Base-by-base conservation (phyloP, 2,888 invertebrate species). In the Octonoba sinensis region DNA sequence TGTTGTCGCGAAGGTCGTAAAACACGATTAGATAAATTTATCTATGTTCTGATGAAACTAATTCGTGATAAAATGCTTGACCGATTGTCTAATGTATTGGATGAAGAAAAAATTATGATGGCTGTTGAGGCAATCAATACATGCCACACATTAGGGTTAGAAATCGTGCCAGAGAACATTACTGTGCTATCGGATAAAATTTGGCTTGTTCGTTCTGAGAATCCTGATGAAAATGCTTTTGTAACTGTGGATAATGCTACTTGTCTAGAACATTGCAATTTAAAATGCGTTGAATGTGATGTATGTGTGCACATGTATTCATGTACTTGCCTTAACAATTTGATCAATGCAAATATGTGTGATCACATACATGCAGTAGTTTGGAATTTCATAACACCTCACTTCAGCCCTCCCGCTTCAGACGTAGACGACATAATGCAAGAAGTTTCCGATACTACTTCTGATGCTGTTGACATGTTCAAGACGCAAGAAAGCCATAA, bases 301-400 rank as follows among this genome's bases (percentile, higher is more conserved):
- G 62, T 79, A 24, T 79, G 79, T 73, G 73, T 79, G 6, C 79
- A 79, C 18, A 73, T 73, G 79, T 79, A 56, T 22, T 56, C 71
- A 1, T 79, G 79, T 16, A 79, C 69, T 36, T 79, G 79, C 20
- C 27, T 73, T 27, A 66, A 79, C 16, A 79, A 67, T 18, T 66
- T 79, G 66, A 73, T 79, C 1, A 79, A 79, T 73, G 73, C 79
- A 18, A 79, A 79, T 47, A 54, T 79, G 24, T 79, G 79, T 15
- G 66, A 62, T 20, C 79, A 79, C 18, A 79, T 79, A 27, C 79
- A 79, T 47, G 79, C 79, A n/a, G 73, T 79, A 3, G 79, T 73
- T 1, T 79, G 60, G 60, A 73, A 79, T 11, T 73, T 79, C 27
- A 47, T 76, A 22, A 62, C 76, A 0, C 76, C 76, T 8, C 69